Percentiles rank a stretch among this genome's conserved stretches.
Evolutionary conservation across 2,797 vertebrate genomes (phyloP).

Genomic region (Pygocentrus nattereri): DNA sequence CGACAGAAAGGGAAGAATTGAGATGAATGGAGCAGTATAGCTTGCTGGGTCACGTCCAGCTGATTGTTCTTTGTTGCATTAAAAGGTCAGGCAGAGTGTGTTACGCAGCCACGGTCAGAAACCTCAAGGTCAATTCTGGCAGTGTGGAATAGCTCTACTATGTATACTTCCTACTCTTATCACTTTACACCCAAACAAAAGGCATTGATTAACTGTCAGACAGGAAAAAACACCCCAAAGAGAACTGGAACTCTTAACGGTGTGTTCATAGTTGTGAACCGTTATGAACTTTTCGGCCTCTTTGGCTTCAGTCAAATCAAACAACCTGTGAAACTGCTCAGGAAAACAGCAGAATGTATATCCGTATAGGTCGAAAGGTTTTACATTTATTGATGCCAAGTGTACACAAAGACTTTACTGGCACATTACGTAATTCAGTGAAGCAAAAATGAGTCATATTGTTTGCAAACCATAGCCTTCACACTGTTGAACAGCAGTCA

Average conservation of each 20-base stretch:
- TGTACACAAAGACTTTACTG: too few species aligned
- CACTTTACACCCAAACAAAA: neutral
- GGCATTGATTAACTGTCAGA: neutral
- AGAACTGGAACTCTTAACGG: neutral
- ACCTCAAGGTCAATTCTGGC: neutral
- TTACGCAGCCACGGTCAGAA: neutral
- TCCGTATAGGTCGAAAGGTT: too few species aligned
- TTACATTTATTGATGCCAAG: too few species aligned
- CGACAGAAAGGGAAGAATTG: slow-evolving; percentile 11
- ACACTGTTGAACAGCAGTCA: neutral
- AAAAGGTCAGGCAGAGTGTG: neutral
- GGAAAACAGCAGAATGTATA: neutral
- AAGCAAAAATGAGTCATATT: neutral
- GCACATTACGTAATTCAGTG: neutral
- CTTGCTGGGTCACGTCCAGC: neutral
- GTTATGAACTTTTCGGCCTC: neutral
- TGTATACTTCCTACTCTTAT: neutral
- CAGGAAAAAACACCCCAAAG: neutral
- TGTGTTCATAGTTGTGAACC: neutral
- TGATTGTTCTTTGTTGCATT: neutral
- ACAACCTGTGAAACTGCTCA: neutral
- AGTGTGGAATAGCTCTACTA: neutral
- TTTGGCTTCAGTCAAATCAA: neutral
- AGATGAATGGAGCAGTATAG: neutral
- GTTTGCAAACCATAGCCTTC: neutral